Percentiles rank a stretch among this genome's conserved stretches.
phyloP scores from a whole-genome alignment of 2,888 invertebrate genomes.

The Hermodice carunculata region DNA sequence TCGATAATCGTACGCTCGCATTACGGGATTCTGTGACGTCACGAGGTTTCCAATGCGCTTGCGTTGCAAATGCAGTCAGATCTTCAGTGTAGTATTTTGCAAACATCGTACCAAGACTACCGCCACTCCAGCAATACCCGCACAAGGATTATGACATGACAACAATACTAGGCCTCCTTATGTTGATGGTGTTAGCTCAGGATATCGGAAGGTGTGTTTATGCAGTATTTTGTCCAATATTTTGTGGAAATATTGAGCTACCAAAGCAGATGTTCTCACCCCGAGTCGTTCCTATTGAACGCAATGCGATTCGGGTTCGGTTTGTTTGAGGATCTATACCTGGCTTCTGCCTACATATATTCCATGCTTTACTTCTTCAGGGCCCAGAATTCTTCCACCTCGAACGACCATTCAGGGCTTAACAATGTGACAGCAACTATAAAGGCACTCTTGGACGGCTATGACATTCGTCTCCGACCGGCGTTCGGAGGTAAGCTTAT shows the following conservation, averaged over 20 bases:
- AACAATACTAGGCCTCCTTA: conserved; percentile 15
- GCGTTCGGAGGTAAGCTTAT: conserved; percentile 59
- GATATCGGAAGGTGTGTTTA: conserved; percentile 18
- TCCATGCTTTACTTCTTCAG: neutral
- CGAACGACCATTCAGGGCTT: too few species aligned
- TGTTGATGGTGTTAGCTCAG: conserved; percentile 10
- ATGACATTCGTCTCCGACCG: conserved; percentile 63
- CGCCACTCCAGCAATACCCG: conserved; percentile 2
- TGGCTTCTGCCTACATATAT: neutral
- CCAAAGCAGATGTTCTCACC: too few species aligned
- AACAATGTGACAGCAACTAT: conserved; percentile 57
- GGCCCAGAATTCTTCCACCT: neutral
- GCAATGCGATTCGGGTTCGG: too few species aligned
- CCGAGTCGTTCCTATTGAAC: too few species aligned
- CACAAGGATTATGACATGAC: conserved; percentile 17
- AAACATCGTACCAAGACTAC: neutral
- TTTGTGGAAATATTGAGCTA: too few species aligned
- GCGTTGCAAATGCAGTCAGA: too few species aligned
- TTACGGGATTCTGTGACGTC: too few species aligned
- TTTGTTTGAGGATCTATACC: too few species aligned
- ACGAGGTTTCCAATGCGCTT: conserved; percentile 1
- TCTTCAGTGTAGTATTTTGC: conserved; percentile 4
- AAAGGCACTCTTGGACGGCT: conserved; percentile 54
- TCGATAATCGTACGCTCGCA: too few species aligned
- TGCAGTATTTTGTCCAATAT: too few species aligned